phyloP scores from a whole-genome alignment of 1,140 invertebrate species.

The Latrodectus geometricus region DNA sequence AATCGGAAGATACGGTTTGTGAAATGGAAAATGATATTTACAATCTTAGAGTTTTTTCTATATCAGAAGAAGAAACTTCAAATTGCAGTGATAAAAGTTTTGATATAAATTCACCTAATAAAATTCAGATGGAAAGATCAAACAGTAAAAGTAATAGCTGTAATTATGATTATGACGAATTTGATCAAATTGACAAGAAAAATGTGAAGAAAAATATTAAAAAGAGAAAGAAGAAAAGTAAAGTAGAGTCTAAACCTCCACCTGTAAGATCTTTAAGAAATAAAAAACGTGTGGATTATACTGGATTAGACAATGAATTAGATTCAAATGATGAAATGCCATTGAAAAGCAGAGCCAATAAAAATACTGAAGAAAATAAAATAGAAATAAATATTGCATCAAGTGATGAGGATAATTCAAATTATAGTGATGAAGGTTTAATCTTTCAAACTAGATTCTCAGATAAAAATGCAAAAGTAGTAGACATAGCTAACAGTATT shows the following conservation, averaged over 20 bases:
- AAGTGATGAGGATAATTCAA: not conserved
- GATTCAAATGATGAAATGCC: not conserved
- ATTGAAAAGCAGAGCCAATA: not conserved
- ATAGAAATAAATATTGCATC: not conserved
- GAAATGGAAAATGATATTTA: no score
- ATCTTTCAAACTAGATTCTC: constrained; percentile 22
- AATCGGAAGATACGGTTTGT: no score
- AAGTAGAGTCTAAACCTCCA: not conserved
- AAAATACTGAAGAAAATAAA: not conserved
- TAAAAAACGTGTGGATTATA: not conserved
- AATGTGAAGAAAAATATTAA: not conserved
- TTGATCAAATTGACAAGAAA: not conserved
- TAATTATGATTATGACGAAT: not conserved
- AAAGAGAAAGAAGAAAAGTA: not conserved
- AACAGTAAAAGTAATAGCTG: no score
- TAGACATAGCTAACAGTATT: not conserved
- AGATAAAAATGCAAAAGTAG: not conserved
- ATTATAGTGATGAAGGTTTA: constrained; percentile 15
- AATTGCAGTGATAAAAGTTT: no score
- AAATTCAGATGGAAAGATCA: no score
- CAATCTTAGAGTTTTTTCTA: no score
- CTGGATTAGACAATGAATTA: not conserved
- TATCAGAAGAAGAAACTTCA: no score
- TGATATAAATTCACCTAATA: no score
- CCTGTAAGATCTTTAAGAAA: not conserved